Percentiles rank a stretch among this genome's conserved stretches.
These are phyloP conservation scores for Girardia tigrina DNA, from an alignment of 2,888 invertebrate genomes.

Conservation along the genomic window DNA sequence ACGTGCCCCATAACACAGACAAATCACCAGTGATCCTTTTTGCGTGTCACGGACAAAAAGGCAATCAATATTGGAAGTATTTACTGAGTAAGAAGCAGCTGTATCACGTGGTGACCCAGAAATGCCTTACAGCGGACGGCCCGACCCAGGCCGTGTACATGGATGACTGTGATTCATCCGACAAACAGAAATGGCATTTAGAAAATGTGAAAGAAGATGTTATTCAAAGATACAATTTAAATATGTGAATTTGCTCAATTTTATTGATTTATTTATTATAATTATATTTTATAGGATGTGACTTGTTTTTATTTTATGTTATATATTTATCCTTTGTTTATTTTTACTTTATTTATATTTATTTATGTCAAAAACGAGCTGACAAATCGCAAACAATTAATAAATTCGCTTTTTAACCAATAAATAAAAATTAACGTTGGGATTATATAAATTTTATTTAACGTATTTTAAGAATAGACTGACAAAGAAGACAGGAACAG, in stretches of 20 bases:
- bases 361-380: too few species aligned
- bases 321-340: too few species aligned
- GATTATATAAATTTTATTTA: too few species aligned
- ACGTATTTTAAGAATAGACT: too few species aligned
- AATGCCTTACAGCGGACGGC: not conserved
- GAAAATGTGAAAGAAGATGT: not conserved
- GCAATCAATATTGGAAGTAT: slow-evolving; percentile 73
- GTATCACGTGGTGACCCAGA: not conserved
- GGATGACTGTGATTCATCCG: not conserved
- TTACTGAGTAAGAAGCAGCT: not conserved
- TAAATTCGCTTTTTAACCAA: too few species aligned
- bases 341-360: too few species aligned
- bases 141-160: not conserved
- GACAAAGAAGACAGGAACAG: too few species aligned
- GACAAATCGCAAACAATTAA: too few species aligned
- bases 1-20: slow-evolving; percentile 59
- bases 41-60: slow-evolving; percentile 73
- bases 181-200: not conserved
- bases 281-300: not conserved
- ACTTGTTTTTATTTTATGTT: not conserved
- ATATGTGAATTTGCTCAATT: not conserved
- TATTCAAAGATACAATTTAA: not conserved
- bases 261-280: not conserved
- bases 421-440: too few species aligned
- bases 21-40: slow-evolving; percentile 61